Conservation (phyloP, 2,888 invertebrate species). For the Brachypalpus laphriformis region DNA sequence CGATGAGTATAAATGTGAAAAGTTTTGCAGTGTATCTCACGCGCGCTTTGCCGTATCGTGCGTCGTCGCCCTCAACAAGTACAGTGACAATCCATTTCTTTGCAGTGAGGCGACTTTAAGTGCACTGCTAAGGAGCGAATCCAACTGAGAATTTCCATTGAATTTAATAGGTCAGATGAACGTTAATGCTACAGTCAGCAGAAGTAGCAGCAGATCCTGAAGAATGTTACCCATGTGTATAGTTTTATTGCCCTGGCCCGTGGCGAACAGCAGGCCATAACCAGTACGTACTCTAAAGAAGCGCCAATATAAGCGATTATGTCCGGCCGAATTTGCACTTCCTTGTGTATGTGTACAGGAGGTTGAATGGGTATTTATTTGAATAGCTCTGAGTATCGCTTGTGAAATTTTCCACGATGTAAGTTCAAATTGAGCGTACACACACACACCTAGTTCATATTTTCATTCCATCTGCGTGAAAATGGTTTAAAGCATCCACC, state of each 20-base stretch:
- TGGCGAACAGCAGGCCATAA: not conserved
- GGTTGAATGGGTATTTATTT: not conserved
- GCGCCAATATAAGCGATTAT: not conserved
- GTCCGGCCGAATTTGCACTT: conserved; percentile 24
- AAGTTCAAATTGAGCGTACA: conserved; percentile 12
- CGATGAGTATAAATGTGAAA: conserved; percentile 63
- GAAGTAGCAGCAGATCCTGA: not conserved
- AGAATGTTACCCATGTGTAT: conserved; percentile 37
- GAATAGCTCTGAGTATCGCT: conserved; percentile 15
- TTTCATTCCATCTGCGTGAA: not conserved
- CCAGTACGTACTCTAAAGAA: not conserved
- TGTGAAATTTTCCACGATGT: conserved; percentile 29
- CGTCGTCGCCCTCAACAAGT: conserved; percentile 57
- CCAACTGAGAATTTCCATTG: conserved; percentile 66
- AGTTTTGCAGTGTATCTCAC: conserved; percentile 57
- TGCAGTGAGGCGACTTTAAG: conserved; percentile 45
- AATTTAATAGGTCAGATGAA: conserved; percentile 68
- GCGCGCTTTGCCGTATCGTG: not conserved
- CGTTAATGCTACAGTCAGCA: conserved; percentile 34
- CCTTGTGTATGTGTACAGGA: not conserved
- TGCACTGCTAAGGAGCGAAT: conserved; percentile 47
- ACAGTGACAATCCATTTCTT: conserved; percentile 55
- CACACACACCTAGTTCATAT: not conserved
- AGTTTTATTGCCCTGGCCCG: conserved; percentile 1
- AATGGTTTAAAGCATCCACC: not conserved